These are phyloP conservation scores for Erethizon dorsatum DNA, from an alignment of 2,797 vertebrate genomes.

Conservation along the genomic window DNA sequence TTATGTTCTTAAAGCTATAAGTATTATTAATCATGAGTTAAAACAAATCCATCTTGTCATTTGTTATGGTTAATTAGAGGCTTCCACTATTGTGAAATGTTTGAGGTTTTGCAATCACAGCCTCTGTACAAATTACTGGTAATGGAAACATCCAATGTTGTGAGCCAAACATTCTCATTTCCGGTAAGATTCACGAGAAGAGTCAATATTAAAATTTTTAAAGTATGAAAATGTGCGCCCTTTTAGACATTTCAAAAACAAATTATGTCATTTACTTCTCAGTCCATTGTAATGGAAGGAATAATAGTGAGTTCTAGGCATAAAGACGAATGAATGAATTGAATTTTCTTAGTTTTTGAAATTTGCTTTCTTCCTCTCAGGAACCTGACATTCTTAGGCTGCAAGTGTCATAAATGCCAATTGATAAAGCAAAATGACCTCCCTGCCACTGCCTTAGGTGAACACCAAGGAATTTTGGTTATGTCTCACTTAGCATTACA, in stretches of 20 bases:
- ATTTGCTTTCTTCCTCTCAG: slow-evolving; percentile 10
- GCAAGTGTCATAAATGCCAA: neutral
- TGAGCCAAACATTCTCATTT: slow-evolving; percentile 17
- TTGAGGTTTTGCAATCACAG: slow-evolving; percentile 76
- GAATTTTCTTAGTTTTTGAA: neutral
- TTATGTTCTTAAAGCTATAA: slow-evolving; percentile 45
- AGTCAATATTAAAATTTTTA: slow-evolving; percentile 13
- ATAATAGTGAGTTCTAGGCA: neutral
- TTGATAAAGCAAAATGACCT: fast-evolving
- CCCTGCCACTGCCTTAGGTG: no score
- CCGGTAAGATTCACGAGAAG: slow-evolving; percentile 41
- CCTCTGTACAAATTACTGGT: slow-evolving; percentile 63
- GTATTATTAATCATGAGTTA: neutral
- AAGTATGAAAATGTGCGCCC: slow-evolving; percentile 26
- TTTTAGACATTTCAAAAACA: slow-evolving; percentile 58
- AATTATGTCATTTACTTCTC: slow-evolving; percentile 65
- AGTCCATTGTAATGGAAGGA: neutral
- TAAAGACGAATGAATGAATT: neutral
- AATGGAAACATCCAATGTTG: neutral
- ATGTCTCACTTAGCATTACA: neutral
- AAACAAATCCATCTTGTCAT: slow-evolving; percentile 35
- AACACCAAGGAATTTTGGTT: no score
- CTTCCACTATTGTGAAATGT: slow-evolving; percentile 73
- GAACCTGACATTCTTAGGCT: neutral
- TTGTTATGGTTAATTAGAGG: slow-evolving; percentile 70